A percentile compares a stretch with the other conserved stretches of the same genome.
These are phyloP conservation scores for Gambusia yucatana DNA, from an alignment of 2,797 vertebrate species.

Conservation along the genomic window DNA sequence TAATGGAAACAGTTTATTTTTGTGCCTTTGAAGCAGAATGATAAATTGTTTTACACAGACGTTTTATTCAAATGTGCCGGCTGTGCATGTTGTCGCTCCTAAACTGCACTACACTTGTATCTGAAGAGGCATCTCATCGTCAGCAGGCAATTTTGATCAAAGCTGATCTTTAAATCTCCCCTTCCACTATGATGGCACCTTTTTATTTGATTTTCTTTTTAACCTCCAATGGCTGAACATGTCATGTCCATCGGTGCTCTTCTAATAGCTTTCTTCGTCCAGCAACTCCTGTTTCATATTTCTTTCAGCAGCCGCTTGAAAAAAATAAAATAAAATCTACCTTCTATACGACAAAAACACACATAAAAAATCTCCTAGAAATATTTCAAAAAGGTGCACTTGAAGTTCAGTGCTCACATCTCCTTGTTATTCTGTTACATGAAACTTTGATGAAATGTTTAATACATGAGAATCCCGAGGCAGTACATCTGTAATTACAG, in stretches of 20 bases:
- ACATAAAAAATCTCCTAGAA: background rate
- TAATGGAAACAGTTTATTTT: background rate
- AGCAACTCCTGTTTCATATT: slow-evolving; percentile 11
- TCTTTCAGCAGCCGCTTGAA: background rate
- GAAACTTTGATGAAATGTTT: slow-evolving; percentile 43
- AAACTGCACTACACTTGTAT: background rate
- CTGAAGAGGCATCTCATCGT: slow-evolving; percentile 7
- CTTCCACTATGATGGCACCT: background rate
- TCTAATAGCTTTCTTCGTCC: slow-evolving; percentile 5
- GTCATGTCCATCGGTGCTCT: background rate
- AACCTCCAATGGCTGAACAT: background rate
- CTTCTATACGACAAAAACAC: background rate
- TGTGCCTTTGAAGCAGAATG: slow-evolving; percentile 13
- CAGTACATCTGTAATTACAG: slow-evolving; percentile 28
- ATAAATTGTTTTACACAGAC: slow-evolving; percentile 19
- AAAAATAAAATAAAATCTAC: background rate
- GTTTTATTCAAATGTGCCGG: slow-evolving; percentile 7
- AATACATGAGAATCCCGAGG: slow-evolving; percentile 21
- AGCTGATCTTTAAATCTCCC: slow-evolving; percentile 2
- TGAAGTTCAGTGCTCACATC: slow-evolving; percentile 24
- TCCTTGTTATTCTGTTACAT: slow-evolving; percentile 16
- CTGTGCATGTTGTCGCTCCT: background rate
- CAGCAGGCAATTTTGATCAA: slow-evolving; percentile 23
- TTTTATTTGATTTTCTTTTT: slow-evolving; percentile 14
- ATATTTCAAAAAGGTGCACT: slow-evolving; percentile 21